These are phyloP conservation scores for Xylota sylvarum DNA, from an alignment of 2,888 invertebrate genomes.

Conservation along the genomic window DNA sequence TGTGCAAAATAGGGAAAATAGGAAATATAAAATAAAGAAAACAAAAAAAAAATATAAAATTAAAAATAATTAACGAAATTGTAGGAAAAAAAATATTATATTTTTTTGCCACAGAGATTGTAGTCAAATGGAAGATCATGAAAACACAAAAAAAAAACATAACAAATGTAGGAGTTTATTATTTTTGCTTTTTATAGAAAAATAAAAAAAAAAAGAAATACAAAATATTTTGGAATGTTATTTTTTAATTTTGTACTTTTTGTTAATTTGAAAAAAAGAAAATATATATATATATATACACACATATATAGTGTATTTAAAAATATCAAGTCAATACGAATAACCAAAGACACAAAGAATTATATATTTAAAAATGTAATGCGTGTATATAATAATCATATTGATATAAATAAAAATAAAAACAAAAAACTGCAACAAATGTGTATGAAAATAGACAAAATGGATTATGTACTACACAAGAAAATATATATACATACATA, in stretches of 20 bases:
- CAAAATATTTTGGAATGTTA: slow-evolving; percentile 68
- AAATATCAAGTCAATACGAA: slow-evolving; percentile 50
- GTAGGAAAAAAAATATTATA: slow-evolving; percentile 50
- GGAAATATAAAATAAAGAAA: slow-evolving; percentile 21
- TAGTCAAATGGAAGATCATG: slow-evolving; percentile 30
- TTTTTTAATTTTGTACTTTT: slow-evolving; percentile 74
- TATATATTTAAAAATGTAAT: slow-evolving; percentile 42
- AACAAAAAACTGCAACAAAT: slow-evolving; percentile 25
- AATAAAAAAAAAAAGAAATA: slow-evolving; percentile 30
- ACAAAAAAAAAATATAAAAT: slow-evolving; percentile 32
- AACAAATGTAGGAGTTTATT: slow-evolving; percentile 50
- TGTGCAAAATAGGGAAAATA: slow-evolving; percentile 57
- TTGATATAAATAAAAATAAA: slow-evolving; percentile 37
- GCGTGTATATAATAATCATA: slow-evolving; percentile 73
- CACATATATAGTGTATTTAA: slow-evolving; percentile 22
- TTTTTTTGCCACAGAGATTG: slow-evolving; percentile 61
- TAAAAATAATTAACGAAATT: slow-evolving; percentile 30
- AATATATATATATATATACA: slow-evolving; percentile 31
- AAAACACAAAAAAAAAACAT: slow-evolving; percentile 24
- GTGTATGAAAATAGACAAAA: slow-evolving; percentile 32
- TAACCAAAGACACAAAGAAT: slow-evolving; percentile 45
- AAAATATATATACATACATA: slow-evolving; percentile 34
- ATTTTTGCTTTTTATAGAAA: slow-evolving; percentile 66
- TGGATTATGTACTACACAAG: slow-evolving; percentile 26
- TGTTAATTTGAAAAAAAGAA: slow-evolving; percentile 43